Evolutionary conservation across 2,888 invertebrate species (phyloP), one percentile per base, ranked within the genome.

Genomic region (Notocelia uddmanniana): DNA sequence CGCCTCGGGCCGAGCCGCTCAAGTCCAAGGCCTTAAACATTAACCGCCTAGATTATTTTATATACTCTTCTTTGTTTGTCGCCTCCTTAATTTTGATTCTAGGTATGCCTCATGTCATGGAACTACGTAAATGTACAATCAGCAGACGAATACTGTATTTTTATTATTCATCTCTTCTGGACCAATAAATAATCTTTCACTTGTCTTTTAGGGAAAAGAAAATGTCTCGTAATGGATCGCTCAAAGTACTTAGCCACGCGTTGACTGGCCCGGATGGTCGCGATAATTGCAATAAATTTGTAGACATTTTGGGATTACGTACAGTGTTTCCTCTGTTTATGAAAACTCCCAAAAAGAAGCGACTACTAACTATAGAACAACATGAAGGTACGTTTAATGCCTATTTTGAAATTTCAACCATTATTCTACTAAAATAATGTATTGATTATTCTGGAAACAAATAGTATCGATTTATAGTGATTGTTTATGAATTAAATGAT

Each of bases 271-370:
- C 96, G 0, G 98, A 99, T 84, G 99, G 99, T 0, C 96, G 96
- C 76, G 99, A 99, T 81, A 99, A 99, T 87, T 98, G 99, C 87
- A 98, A 98, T 85, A 99, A 99, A 90, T 98, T 99, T 89, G 98
- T 99, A 0, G 99, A 99, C 85, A 99, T 99, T 81, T 95, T 99
- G 26, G 99, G 99, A 0, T 94, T 99, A 15, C 95, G 99, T 58
- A 99, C 99, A 6, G 97, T 99, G 74, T 99, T 99, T 90, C 99
- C 99, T 0, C 93, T 99, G 0, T 99, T 99, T 85, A 99, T 99
- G 99, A 98, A 99, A 92, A 99, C 99, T 0, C 99, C 99, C 0
- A 97, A 97, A 81, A 96, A 97, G 80, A 97, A 96, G 83, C 96
- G 96, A 79, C 94, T 98, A 59, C 90, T 98, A 11, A 97, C 97